Conservation (phyloP, 2,888 invertebrate genomes). For the Thelaira solivaga region DNA sequence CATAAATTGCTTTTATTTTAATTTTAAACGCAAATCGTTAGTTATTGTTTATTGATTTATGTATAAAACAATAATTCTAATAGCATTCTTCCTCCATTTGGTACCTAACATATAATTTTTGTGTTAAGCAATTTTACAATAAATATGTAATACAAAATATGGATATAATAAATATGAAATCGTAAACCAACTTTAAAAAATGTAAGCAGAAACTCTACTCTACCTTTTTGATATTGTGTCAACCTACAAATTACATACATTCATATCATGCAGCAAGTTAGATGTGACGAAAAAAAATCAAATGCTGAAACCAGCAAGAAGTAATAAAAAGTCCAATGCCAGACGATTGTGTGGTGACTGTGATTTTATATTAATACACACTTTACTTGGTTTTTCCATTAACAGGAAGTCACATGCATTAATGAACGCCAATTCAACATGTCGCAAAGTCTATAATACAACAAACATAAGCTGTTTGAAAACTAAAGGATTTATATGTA, state of each 20-base stretch:
- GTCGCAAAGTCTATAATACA: background rate
- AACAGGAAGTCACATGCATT: slow-evolving; percentile 44
- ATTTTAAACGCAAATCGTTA: too few species aligned
- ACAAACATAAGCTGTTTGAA: background rate
- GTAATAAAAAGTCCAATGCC: slow-evolving; percentile 37
- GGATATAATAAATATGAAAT: background rate
- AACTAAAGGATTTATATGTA: background rate
- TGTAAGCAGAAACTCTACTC: slow-evolving; percentile 2
- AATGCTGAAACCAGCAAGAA: background rate
- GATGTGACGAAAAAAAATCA: background rate
- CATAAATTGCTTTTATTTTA: too few species aligned
- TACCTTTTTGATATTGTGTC: background rate
- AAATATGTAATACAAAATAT: background rate
- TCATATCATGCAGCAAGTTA: slow-evolving; percentile 10
- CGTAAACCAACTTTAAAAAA: background rate
- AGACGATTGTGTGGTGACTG: slow-evolving; percentile 3
- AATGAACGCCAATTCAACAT: background rate
- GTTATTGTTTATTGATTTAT: too few species aligned
- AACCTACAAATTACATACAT: slow-evolving; percentile 25
- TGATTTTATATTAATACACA: background rate
- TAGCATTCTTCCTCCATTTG: too few species aligned
- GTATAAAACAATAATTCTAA: too few species aligned
- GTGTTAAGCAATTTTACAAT: too few species aligned
- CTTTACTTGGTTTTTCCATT: background rate
- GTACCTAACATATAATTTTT: too few species aligned